Conservation (phyloP, 1,140 invertebrate genomes). For the Bombus affinis region DNA sequence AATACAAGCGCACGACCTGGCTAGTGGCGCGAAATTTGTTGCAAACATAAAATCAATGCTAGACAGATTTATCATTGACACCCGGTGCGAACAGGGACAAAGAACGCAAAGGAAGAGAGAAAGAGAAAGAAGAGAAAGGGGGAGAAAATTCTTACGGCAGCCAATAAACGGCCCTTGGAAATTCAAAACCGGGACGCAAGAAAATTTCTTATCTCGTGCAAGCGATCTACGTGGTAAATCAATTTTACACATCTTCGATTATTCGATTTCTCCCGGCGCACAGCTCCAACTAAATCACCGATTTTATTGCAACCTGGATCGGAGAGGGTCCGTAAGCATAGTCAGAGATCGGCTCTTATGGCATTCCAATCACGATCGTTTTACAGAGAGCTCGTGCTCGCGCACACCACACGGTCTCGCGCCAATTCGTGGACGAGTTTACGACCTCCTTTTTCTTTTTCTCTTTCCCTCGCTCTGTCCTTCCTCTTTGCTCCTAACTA, state of each 20-base stretch:
- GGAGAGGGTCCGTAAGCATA: not conserved
- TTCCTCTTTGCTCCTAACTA: not conserved
- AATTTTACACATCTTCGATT: conserved; percentile 49
- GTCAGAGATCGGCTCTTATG: conserved; percentile 17
- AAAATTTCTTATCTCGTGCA: conserved; percentile 8
- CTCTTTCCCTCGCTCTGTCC: not conserved
- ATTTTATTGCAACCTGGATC: conserved; percentile 37
- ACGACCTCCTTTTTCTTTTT: conserved; percentile 2
- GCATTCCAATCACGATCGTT: conserved; percentile 54
- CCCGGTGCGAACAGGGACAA: not conserved
- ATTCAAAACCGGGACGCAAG: conserved; percentile 5
- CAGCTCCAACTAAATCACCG: conserved; percentile 44
- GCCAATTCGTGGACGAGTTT: conserved; percentile 64
- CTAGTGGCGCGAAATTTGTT: conserved; percentile 7
- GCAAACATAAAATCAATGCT: conserved; percentile 21
- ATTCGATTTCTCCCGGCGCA: conserved; percentile 29
- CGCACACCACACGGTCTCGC: conserved; percentile 44
- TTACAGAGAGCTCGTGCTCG: conserved; percentile 15
- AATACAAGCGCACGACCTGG: not conserved
- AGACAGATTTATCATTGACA: conserved; percentile 29
- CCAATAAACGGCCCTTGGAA: conserved; percentile 28
- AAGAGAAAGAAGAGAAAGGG: not conserved
- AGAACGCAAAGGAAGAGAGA: not conserved
- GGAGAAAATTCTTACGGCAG: not conserved
- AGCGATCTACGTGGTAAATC: conserved; percentile 33